These are phyloP conservation scores for Priocnemis perturbator DNA, from an alignment of 2,888 invertebrate species.

Conservation along the genomic window DNA sequence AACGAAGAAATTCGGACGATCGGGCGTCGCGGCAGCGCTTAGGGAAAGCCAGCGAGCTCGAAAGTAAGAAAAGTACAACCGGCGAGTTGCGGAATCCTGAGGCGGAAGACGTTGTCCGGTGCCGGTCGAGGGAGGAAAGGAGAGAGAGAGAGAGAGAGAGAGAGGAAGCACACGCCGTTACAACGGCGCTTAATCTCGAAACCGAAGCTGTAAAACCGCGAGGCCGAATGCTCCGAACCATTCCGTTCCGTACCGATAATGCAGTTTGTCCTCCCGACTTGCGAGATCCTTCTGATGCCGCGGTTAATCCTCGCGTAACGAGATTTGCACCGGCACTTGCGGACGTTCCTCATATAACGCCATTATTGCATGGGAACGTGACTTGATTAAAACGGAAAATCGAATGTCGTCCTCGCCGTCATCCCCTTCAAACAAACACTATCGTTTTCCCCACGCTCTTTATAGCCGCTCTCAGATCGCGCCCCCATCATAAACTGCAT, in stretches of 20 bases:
- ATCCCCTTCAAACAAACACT: no score
- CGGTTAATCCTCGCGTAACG: constrained; percentile 21
- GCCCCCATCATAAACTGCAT: no score
- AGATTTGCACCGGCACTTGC: constrained; percentile 6
- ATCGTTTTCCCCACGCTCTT: no score
- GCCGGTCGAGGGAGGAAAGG: neutral
- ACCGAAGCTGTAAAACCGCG: neutral
- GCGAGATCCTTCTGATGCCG: neutral
- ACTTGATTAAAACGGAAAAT: no score
- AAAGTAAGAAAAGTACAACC: neutral
- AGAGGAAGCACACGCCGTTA: neutral
- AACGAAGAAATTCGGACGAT: no score
- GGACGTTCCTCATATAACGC: neutral
- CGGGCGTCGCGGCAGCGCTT: no score
- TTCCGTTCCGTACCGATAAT: neutral
- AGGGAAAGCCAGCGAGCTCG: no score
- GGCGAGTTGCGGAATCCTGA: neutral
- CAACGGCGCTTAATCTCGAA: neutral
- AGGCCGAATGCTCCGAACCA: neutral
- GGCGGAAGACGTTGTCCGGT: neutral
- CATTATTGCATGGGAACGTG: no score
- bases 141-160: neutral
- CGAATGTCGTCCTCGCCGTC: no score
- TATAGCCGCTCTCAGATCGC: no score
- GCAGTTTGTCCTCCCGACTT: neutral